These are phyloP conservation scores for Ommatoiulus sabulosus DNA, from an alignment of 2,888 invertebrate genomes.

Conservation along the genomic window DNA sequence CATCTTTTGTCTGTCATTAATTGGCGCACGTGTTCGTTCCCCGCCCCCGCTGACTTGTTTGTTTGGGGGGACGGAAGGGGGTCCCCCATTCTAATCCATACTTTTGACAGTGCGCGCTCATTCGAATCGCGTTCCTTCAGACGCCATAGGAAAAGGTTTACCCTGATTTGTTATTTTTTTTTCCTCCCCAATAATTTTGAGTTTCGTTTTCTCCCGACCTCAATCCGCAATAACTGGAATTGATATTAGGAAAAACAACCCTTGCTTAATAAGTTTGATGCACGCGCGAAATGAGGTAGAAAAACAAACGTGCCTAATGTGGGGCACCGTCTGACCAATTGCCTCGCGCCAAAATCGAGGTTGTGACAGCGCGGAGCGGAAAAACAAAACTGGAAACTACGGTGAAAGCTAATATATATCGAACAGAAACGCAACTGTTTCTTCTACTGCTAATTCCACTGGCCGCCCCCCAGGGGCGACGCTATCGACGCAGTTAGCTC, in stretches of 20 bases:
- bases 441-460: not conserved
- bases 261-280: not conserved
- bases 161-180: not conserved
- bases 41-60: not conserved
- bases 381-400: not conserved
- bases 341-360: not conserved
- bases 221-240: not conserved
- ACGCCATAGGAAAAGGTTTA: not conserved
- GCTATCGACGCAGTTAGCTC: not conserved
- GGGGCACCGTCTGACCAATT: not conserved
- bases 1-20: conserved; percentile 36
- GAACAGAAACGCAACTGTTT: not conserved
- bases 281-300: not conserved
- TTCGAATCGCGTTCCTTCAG: not conserved
- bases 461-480: not conserved
- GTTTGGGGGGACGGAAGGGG: not conserved
- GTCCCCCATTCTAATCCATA: not conserved
- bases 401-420: not conserved
- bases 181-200: not conserved
- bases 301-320: not conserved
- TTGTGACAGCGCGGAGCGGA: not conserved
- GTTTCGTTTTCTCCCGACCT: not conserved
- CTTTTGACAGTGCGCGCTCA: not conserved
- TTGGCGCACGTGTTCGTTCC: not conserved
- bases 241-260: not conserved